A percentile compares a stretch with the other conserved stretches of the same genome.
Conservation (phyloP, 2,797 vertebrate species). For the Neosalanx taihuensis region DNA sequence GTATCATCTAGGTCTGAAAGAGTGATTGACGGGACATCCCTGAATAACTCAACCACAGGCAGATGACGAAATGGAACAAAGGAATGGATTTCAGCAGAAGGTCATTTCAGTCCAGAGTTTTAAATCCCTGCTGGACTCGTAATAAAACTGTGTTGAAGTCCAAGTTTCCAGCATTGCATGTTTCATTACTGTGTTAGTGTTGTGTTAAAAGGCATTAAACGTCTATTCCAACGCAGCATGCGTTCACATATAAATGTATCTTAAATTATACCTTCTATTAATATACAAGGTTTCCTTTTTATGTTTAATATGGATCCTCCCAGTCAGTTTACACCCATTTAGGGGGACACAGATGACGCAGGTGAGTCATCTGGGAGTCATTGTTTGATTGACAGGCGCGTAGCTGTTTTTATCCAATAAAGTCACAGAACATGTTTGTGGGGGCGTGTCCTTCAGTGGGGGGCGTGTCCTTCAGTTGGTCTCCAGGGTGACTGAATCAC, state of each 20-base stretch:
- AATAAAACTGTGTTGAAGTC: too few relatives aligned
- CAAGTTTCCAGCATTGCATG: too few relatives aligned
- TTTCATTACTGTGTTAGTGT: too few relatives aligned
- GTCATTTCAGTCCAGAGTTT: too few relatives aligned
- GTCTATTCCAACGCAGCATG: not conserved
- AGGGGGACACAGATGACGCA: slow-evolving; percentile 41
- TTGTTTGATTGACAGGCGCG: slow-evolving; percentile 26
- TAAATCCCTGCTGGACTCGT: too few relatives aligned
- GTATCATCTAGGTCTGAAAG: too few relatives aligned
- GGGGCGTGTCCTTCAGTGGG: slow-evolving; percentile 22
- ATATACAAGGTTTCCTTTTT: not conserved
- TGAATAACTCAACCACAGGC: too few relatives aligned
- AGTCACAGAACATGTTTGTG: not conserved
- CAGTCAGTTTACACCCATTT: slow-evolving; percentile 25
- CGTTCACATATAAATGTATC: not conserved
- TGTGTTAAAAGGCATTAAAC: too few relatives aligned
- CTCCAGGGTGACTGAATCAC: slow-evolving; percentile 6
- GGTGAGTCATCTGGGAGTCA: slow-evolving; percentile 29
- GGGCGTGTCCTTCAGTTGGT: slow-evolving; percentile 25
- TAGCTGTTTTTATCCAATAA: slow-evolving; percentile 26
- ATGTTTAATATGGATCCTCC: not conserved
- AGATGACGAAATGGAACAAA: too few relatives aligned
- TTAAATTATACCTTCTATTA: not conserved
- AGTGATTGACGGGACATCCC: too few relatives aligned
- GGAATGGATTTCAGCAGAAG: too few relatives aligned